Base-by-base conservation (phyloP, 37 sponge, comb jelly and placozoan genomes). In the Petrosia ficiformis region DNA sequence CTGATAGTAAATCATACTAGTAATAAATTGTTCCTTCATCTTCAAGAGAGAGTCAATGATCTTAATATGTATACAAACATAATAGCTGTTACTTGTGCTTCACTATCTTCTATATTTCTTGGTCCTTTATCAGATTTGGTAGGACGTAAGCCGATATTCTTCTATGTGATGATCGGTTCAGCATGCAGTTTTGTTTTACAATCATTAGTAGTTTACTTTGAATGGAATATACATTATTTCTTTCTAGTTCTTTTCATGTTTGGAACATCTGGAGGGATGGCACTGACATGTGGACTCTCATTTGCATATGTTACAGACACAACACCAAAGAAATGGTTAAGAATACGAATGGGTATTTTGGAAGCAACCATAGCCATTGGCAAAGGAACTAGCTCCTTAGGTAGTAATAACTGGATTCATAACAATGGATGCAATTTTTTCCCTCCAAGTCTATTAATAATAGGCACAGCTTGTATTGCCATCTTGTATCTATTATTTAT, bases 261-360 rank as follows among this genome's bases (percentile, higher is more conserved):
- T 61, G 63, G 63, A 26, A 6, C n/a, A 26, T 8, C 25, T 5
- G 63, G 63, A 11, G 28, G 63, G 5, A 26, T n/a, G 11, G 54
- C 54, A 19, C 8, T 14, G 14, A 48, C 14, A 14, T 19, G 14
- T 48, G 63, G 63, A n/a, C 26, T n/a, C 6, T 24, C 63, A 26
- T n/a, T 61, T 26, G 28, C 28, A 26, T 24, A 24, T 26, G 63
- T 29, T 25, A n/a, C 63, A 24, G 63, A 61, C 25, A 22, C n/a
- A 5, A 61, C 79, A 34, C 74, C 89, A 4, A 30, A 8, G 24
- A 67, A 43, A 25, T 70, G 72, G 48, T 42, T 68, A 3, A 83
- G 76, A 2, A 10, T 79, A 33, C 74, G 89, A 3, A 73, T 89
- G 42, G 84, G 80, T 28, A 10, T 89, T 28, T 71, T 59, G 0